phyloP scores from a whole-genome alignment of 2,888 invertebrate species.

The Trissoscelio sp. region DNA sequence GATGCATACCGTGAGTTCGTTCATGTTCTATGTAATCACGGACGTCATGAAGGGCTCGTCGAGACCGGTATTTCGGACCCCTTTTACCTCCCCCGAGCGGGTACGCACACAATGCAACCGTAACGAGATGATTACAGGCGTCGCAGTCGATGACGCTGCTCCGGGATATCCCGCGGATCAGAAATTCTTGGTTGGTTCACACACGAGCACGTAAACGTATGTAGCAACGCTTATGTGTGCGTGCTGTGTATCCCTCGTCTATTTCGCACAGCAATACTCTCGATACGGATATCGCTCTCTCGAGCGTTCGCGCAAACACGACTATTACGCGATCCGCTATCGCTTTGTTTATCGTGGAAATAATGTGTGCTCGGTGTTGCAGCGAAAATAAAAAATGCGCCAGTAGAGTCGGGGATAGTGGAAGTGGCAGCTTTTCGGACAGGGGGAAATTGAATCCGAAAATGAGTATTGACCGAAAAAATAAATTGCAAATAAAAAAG shows the following conservation, averaged over 20 bases:
- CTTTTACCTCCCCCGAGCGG: conserved; percentile 22
- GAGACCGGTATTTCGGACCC: conserved; percentile 56
- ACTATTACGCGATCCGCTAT: conserved; percentile 67
- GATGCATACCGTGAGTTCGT: conserved; percentile 46
- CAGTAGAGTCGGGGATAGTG: conserved; percentile 12
- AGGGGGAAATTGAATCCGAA: conserved; percentile 67
- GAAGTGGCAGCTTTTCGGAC: conserved; percentile 57
- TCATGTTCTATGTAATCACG: conserved; percentile 61
- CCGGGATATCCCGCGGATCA: conserved; percentile 64
- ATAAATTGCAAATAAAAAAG: conserved; percentile 61
- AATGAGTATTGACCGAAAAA: conserved; percentile 64
- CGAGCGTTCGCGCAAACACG: conserved; percentile 65
- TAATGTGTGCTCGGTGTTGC: conserved; percentile 57
- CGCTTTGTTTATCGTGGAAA: conserved; percentile 68
- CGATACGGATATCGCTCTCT: conserved; percentile 67
- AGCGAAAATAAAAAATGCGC: conserved; percentile 51
- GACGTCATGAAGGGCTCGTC: conserved; percentile 52
- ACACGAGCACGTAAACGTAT: conserved; percentile 3
- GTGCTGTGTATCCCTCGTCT: conserved; percentile 46
- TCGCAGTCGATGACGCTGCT: conserved; percentile 65
- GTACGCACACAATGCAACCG: conserved; percentile 76
- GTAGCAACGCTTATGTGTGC: neutral
- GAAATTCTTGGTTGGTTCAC: conserved; percentile 40
- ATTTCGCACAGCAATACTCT: conserved; percentile 61
- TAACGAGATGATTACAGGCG: conserved; percentile 82